Conservation (phyloP, 2,113 vertebrate species). For the Thalassoma bifasciatum region DNA sequence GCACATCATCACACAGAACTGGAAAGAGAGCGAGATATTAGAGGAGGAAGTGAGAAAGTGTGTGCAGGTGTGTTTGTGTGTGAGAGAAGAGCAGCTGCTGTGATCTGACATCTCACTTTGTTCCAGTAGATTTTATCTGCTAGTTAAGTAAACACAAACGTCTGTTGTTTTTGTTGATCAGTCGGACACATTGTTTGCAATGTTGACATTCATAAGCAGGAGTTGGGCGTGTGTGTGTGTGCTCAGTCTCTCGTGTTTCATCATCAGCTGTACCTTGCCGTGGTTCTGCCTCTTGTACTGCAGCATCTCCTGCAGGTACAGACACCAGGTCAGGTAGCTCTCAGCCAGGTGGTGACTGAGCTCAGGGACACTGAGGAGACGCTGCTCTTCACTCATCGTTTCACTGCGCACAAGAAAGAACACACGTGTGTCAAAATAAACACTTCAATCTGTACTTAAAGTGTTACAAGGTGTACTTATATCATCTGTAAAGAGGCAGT, state of each 20-base stretch:
- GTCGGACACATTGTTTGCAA: neutral
- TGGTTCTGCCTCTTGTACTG: constrained; percentile 96
- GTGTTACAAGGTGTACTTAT: neutral
- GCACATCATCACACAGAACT: constrained; percentile 95
- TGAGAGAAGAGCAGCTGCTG: too few relatives aligned
- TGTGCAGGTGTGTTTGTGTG: constrained; percentile 25
- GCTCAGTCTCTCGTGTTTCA: too few relatives aligned
- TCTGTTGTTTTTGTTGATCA: neutral
- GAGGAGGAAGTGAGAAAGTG: neutral
- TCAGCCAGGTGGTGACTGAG: constrained; percentile 96
- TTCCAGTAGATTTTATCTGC: too few relatives aligned
- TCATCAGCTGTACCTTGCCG: constrained; percentile 85
- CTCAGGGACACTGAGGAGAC: constrained; percentile 92
- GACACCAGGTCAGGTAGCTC: constrained; percentile 93
- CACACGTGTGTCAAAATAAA: constrained; percentile 3
- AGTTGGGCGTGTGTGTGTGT: neutral
- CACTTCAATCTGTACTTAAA: constrained; percentile 4
- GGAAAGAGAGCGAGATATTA: constrained; percentile 10
- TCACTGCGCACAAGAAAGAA: constrained; percentile 81
- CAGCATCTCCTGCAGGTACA: constrained; percentile 93
- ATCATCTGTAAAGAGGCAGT: neutral
- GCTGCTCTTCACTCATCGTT: constrained; percentile 85
- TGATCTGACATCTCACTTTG: neutral
- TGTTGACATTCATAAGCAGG: neutral
- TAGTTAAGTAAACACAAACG: too few relatives aligned